These are phyloP conservation scores for Gulo gulo DNA, from an alignment of 2,113 vertebrate genomes.

Conservation along the genomic window DNA sequence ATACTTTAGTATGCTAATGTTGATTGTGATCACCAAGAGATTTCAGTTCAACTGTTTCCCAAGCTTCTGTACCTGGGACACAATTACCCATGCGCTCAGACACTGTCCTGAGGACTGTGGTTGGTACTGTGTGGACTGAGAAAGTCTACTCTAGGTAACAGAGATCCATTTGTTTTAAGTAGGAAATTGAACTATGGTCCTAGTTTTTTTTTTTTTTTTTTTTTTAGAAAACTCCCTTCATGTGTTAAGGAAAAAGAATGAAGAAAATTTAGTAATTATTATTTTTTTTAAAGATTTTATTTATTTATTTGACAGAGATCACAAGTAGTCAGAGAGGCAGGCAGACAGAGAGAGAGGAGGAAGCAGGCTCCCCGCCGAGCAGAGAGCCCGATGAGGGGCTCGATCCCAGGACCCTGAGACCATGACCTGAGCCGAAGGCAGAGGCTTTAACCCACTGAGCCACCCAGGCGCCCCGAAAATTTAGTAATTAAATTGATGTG, in stretches of 20 bases:
- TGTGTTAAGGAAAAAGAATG: background rate
- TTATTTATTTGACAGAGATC: too few relatives aligned
- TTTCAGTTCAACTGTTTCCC: background rate
- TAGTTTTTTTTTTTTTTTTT: background rate
- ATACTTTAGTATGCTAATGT: background rate
- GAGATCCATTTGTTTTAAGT: background rate
- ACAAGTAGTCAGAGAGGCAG: too few relatives aligned
- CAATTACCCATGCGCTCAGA: background rate
- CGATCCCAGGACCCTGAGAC: too few relatives aligned
- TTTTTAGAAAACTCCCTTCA: background rate
- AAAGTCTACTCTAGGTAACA: background rate
- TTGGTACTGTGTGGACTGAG: background rate
- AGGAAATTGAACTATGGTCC: background rate
- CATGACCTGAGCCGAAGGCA: too few relatives aligned
- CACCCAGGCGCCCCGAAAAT: too few relatives aligned
- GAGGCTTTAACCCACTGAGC: too few relatives aligned
- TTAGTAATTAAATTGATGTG: background rate
- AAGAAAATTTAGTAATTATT: background rate
- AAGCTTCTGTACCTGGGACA: background rate
- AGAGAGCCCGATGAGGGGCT: too few relatives aligned
- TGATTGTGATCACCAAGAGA: background rate
- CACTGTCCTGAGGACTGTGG: background rate
- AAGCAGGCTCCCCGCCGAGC: too few relatives aligned
- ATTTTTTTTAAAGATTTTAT: too few relatives aligned
- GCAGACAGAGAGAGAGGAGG: too few relatives aligned